A percentile compares a stretch with the other conserved stretches of the same genome.
phyloP scores from a whole-genome alignment of 2,113 vertebrate genomes.

The Perccottus glenii region DNA sequence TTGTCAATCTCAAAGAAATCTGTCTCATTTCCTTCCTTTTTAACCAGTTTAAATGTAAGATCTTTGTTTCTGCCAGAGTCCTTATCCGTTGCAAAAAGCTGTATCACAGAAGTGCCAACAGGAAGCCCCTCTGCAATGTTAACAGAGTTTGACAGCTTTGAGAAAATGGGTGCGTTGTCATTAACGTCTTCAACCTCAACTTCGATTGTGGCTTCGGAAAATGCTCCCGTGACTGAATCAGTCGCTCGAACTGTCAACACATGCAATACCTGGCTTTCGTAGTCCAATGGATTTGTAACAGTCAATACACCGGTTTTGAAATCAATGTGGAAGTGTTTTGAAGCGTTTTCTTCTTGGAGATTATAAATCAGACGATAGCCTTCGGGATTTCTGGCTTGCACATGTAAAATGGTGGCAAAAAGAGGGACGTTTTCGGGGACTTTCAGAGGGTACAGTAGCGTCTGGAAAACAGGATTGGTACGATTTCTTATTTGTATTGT shows the following conservation, averaged over 20 bases:
- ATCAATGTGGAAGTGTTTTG: constrained; percentile 87
- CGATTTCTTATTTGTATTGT: constrained; percentile 90
- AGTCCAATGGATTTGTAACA: constrained; percentile 89
- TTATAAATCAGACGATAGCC: constrained; percentile 95
- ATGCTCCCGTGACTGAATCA: constrained; percentile 90
- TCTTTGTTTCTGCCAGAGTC: constrained; percentile 89
- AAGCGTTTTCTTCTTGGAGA: constrained; percentile 87
- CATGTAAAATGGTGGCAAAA: constrained; percentile 91
- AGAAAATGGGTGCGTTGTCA: constrained; percentile 89
- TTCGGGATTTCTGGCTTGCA: constrained; percentile 94
- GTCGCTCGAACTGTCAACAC: constrained; percentile 88
- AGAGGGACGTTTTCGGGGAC: constrained; percentile 91
- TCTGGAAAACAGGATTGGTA: constrained; percentile 93
- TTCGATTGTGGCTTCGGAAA: constrained; percentile 89
- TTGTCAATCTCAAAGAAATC: constrained; percentile 87
- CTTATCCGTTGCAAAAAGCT: constrained; percentile 84
- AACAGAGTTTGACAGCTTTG: constrained; percentile 77
- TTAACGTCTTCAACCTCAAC: constrained; percentile 94
- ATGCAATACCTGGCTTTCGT: constrained; percentile 85
- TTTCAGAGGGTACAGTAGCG: constrained; percentile 87
- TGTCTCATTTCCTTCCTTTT: constrained; percentile 78
- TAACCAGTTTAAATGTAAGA: constrained; percentile 85
- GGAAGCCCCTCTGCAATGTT: constrained; percentile 85
- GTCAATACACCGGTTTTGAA: constrained; percentile 94
- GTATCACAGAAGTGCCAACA: constrained; percentile 83